A percentile compares a stretch with the other conserved stretches of the same genome.
These are phyloP conservation scores for Cacatua alba DNA, from an alignment of 2,113 vertebrate genomes.

Conservation along the genomic window DNA sequence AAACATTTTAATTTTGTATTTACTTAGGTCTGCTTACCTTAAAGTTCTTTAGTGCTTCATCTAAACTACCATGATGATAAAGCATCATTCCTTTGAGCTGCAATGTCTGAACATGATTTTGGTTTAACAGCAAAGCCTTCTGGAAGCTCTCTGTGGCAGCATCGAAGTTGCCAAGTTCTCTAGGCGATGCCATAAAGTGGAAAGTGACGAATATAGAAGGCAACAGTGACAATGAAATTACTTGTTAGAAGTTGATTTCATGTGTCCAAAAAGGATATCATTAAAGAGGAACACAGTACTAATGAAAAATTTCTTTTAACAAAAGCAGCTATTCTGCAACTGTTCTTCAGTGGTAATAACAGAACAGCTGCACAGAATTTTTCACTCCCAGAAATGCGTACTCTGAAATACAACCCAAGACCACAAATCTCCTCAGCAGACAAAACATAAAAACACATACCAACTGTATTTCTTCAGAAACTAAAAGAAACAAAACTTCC, in stretches of 20 bases:
- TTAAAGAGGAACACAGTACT: background rate
- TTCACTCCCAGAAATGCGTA: background rate
- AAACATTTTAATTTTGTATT: background rate
- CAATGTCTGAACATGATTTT: constrained; percentile 96
- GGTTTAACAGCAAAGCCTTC: constrained; percentile 93
- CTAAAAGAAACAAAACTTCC: background rate
- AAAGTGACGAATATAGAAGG: background rate
- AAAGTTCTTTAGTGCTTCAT: constrained; percentile 93
- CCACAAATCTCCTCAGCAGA: background rate
- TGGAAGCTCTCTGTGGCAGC: constrained; percentile 96
- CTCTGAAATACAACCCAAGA: background rate
- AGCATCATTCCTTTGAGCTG: constrained; percentile 97
- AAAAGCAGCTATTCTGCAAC: background rate
- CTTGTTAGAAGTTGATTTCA: background rate
- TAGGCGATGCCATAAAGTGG: constrained; percentile 9
- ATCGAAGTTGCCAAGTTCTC: constrained; percentile 96
- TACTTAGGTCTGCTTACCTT: constrained; percentile 79
- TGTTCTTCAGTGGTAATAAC: background rate
- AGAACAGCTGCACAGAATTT: background rate
- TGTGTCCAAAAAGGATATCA: background rate
- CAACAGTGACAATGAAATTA: background rate
- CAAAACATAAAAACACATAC: background rate
- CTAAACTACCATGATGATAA: constrained; percentile 94
- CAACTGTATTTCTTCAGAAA: background rate
- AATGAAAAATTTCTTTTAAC: background rate